Conservation (phyloP, 2,797 vertebrate genomes). For the Squalus acanthias region DNA sequence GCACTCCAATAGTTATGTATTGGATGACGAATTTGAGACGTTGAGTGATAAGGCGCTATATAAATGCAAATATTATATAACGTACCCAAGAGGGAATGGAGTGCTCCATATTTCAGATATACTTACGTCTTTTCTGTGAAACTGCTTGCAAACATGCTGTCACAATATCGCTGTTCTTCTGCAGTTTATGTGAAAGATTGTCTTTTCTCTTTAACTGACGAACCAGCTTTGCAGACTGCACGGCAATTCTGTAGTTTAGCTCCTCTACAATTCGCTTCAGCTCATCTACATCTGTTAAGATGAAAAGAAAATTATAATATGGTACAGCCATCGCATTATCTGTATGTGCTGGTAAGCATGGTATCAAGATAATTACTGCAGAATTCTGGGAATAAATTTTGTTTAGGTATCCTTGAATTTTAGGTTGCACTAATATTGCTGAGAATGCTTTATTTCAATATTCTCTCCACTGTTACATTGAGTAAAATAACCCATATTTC, state of each 20-base stretch:
- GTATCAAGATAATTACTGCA: not conserved
- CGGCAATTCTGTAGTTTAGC: slow-evolving; percentile 70
- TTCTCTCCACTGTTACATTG: not conserved
- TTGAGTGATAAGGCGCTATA: not conserved
- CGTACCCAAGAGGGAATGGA: not conserved
- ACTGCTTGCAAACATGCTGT: slow-evolving; percentile 90
- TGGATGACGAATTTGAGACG: not conserved
- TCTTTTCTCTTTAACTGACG: slow-evolving; percentile 86
- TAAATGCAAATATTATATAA: slow-evolving; percentile 24
- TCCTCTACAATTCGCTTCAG: slow-evolving; percentile 74
- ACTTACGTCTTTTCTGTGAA: slow-evolving; percentile 90
- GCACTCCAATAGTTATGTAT: not conserved
- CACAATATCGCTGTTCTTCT: slow-evolving; percentile 87
- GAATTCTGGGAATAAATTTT: not conserved
- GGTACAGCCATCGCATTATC: not conserved
- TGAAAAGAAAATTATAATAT: slow-evolving; percentile 16
- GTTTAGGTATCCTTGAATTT: not conserved
- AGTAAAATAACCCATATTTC: not conserved
- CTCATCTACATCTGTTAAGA: slow-evolving; percentile 65
- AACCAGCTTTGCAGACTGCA: slow-evolving; percentile 83
- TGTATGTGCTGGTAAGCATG: not conserved
- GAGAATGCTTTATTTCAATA: not conserved
- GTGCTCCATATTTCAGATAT: not conserved
- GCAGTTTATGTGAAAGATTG: slow-evolving; percentile 72
- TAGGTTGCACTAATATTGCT: not conserved